A percentile compares a stretch with the other conserved stretches of the same genome.
These are phyloP conservation scores for Lipophrys pholis DNA, from an alignment of 2,113 vertebrate genomes.

Conservation along the genomic window DNA sequence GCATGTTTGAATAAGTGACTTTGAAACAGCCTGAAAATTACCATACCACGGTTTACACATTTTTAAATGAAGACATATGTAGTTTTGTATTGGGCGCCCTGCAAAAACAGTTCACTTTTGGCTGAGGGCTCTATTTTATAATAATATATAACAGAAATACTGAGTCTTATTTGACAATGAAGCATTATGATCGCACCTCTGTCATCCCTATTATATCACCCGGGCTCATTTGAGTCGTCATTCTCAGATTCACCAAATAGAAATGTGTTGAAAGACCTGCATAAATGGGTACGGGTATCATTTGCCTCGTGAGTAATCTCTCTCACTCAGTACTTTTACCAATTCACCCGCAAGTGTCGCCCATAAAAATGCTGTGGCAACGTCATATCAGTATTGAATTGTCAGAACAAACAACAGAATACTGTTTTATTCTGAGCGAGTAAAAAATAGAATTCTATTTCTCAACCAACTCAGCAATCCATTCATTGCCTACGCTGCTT, in stretches of 20 bases:
- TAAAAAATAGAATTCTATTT: too few species aligned
- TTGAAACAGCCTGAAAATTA: conserved; percentile 19
- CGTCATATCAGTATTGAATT: too few species aligned
- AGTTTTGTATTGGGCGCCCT: neutral
- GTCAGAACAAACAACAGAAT: too few species aligned
- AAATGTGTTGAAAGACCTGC: conserved; percentile 27
- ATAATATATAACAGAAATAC: neutral
- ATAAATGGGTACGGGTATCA: conserved; percentile 23
- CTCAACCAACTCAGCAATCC: too few species aligned
- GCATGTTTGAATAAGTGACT: conserved; percentile 13
- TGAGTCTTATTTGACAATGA: neutral
- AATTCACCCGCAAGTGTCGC: conserved; percentile 29
- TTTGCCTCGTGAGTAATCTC: conserved; percentile 30
- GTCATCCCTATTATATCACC: conserved; percentile 14
- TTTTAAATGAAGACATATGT: neutral
- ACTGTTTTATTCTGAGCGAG: too few species aligned
- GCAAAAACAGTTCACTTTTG: too few species aligned
- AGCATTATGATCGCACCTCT: neutral
- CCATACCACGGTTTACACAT: neutral
- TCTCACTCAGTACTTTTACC: conserved; percentile 6
- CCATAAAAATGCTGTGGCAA: conserved; percentile 29
- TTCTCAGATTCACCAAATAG: conserved; percentile 9
- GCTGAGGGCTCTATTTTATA: too few species aligned
- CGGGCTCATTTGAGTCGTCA: conserved; percentile 3
- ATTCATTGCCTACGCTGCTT: too few species aligned